Percentiles rank a stretch among this genome's conserved stretches.
These are phyloP conservation scores for Palloptera scutellata DNA, from an alignment of 2,888 invertebrate species.

Conservation along the genomic window DNA sequence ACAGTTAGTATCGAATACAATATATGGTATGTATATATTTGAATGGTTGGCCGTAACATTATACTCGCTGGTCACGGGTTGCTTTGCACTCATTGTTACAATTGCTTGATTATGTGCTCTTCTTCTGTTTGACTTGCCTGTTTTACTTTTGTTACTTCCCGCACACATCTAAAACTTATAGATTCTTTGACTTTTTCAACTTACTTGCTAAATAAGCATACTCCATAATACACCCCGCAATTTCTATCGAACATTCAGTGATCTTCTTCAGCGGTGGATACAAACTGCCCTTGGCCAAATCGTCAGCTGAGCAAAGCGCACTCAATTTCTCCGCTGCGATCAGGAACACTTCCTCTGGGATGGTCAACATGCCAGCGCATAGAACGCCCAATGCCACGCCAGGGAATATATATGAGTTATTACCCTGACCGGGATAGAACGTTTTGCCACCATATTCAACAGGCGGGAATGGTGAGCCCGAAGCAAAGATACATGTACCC, in stretches of 20 bases:
- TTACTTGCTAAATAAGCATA: constrained; percentile 82
- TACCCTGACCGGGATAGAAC: constrained; percentile 94
- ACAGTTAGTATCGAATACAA: constrained; percentile 4
- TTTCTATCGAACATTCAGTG: constrained; percentile 84
- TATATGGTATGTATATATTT: neutral
- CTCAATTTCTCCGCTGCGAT: constrained; percentile 88
- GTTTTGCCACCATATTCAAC: constrained; percentile 82
- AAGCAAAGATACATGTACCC: constrained; percentile 93
- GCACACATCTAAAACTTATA: too few relatives aligned
- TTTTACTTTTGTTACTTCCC: too few relatives aligned
- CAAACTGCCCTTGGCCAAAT: constrained; percentile 84
- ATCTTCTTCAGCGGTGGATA: constrained; percentile 91
- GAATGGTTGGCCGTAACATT: too few relatives aligned
- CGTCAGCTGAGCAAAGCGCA: constrained; percentile 79
- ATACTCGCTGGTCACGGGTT: too few relatives aligned
- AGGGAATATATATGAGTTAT: constrained; percentile 98
- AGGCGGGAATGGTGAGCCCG: constrained; percentile 94
- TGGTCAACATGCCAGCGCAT: constrained; percentile 86
- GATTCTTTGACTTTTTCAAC: constrained; percentile 30
- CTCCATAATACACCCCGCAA: constrained; percentile 82
- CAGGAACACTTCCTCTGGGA: constrained; percentile 92
- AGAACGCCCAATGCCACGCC: constrained; percentile 92
- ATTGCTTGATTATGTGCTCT: too few relatives aligned
- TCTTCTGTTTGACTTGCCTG: too few relatives aligned
- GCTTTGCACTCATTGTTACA: too few relatives aligned